phyloP scores from a whole-genome alignment of 53 echinoderm and acorn worm genomes.

The Echinarachnius parma region DNA sequence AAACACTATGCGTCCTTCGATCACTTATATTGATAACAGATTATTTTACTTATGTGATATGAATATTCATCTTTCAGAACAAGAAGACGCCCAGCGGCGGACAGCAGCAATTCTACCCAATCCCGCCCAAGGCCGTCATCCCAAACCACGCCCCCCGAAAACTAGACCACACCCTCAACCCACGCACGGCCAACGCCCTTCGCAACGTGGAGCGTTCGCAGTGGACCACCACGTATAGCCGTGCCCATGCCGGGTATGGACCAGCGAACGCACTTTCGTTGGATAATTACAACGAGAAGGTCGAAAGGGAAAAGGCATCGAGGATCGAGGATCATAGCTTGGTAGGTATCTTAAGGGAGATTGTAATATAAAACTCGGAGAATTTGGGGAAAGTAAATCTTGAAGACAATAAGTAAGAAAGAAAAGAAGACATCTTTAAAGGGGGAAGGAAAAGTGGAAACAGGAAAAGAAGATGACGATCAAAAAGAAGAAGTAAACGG shows the following conservation, averaged over 20 bases:
- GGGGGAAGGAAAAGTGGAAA: too few species aligned
- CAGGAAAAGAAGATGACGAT: too few species aligned
- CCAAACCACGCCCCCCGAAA: slow-evolving; percentile 88
- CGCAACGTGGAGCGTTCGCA: slow-evolving; percentile 93
- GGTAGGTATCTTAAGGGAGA: slow-evolving; percentile 58
- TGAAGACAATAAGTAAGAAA: too few species aligned
- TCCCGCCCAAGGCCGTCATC: slow-evolving; percentile 89
- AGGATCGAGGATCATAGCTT: slow-evolving; percentile 89
- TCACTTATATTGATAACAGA: too few species aligned
- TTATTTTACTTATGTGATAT: too few species aligned
- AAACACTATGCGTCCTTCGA: neutral
- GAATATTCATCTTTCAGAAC: slow-evolving; percentile 67
- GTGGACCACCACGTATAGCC: slow-evolving; percentile 90
- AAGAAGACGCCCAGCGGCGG: slow-evolving; percentile 81
- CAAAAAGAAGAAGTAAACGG: too few species aligned
- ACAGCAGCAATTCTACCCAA: slow-evolving; percentile 91
- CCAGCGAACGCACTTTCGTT: slow-evolving; percentile 76
- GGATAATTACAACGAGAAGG: slow-evolving; percentile 84
- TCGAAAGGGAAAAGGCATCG: slow-evolving; percentile 64
- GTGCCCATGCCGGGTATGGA: slow-evolving; percentile 82
- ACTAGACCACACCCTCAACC: slow-evolving; percentile 77
- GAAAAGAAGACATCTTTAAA: too few species aligned
- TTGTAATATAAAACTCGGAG: neutral
- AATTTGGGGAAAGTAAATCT: neutral
- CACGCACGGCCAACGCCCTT: slow-evolving; percentile 85